Base-by-base conservation (phyloP, 2,888 invertebrate genomes). In the Erannis defoliaria region DNA sequence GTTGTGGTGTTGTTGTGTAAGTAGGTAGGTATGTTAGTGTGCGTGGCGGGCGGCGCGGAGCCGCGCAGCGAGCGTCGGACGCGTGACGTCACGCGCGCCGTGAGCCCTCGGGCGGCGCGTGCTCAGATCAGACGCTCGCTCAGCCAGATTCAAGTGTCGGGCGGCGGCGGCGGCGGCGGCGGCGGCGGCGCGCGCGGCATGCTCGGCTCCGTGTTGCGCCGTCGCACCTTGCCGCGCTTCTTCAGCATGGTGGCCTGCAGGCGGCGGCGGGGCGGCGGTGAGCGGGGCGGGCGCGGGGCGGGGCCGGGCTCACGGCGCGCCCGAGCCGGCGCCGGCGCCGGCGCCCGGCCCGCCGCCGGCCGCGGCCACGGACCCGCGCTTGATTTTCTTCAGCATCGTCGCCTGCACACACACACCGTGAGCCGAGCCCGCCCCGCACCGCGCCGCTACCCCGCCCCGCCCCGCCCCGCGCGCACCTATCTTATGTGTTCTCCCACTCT, bases 361-460 rank as follows among this genome's bases (percentile, higher is more conserved):
- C 96, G 94, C 96, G 79, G 83, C 82, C 82, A 82, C 78, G 90
- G 98, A 96, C 94, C 98, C 98, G 95, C 98, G 98, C 96, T 99
- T 99, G 94, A 97, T 97, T 96, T 99, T 99, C 97, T 99, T 99
- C 96, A 99, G 95, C 99, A 99, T 99, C 94, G 99, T 99, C 90
- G 99, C 99, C 99, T 99, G 95, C 86, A 67, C 83, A 84, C 82
- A 83, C 83, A 84, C 84, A 82, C 79, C 80, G 72, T 70, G 81
- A 82, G 70, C 73, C 72, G 67, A 66, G 68, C 75, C 72, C 73
- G 65, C 74, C 74, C 69, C 69, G 66, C 72, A 67, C 65, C 74
- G 68, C 67, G 51, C 72, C 66, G 57, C 73, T 59, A 61, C 68
- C 67, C 64, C 54, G 16, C 26, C 70, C 51, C 55, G 21, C 67